Evolutionary conservation across 1,140 invertebrate species (phyloP), one percentile per base, ranked within the genome.

Genomic region (Lerema accius): DNA sequence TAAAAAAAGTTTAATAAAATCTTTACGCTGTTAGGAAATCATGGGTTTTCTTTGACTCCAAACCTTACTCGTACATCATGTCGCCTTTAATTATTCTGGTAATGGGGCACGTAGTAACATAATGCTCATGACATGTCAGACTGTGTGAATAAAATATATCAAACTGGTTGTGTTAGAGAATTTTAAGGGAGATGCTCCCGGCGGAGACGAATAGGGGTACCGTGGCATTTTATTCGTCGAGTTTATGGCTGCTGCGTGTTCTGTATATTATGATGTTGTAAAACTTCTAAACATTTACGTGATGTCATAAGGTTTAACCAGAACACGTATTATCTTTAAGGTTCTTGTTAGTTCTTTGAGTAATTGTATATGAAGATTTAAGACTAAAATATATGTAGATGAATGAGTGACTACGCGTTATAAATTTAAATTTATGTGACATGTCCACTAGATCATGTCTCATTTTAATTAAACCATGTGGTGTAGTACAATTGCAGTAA

Each of bases 201-300:
- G 9, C 0, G 9, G 4, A n/a, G 49, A 39, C 9, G 32, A 32
- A 51, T 19, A 19, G 11, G 43, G 15, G 17, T 39, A 32, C 32
- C 32, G 15, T 51, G 32, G 17, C 32, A 51, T 51, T 51, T 51
- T 51, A 51, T 51, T 51, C 16, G 32, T 51, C 17, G 32, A 19
- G 32, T 50, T 51, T 51, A 51, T 32, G 15, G 35, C 32, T 7
- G 10, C 15, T 39, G 10, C 49, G 32, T 51, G 49, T 39, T 15
- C 4, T 51, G 16, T 51, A 39, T 19, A 39, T 49, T 39, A 46
- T 51, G 49, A 39, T 39, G 49, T 39, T 39, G 32, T 51, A 51
- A 51, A 51, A 23, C 19, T 23, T 23, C 19, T 23, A 23, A 23
- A 23, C 32, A 39, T 10, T 51, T 51, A 51, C 49, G 49, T 51